These are phyloP conservation scores for Eulemur mongoz DNA, from an alignment of 2,797 vertebrate genomes.

Conservation along the genomic window DNA sequence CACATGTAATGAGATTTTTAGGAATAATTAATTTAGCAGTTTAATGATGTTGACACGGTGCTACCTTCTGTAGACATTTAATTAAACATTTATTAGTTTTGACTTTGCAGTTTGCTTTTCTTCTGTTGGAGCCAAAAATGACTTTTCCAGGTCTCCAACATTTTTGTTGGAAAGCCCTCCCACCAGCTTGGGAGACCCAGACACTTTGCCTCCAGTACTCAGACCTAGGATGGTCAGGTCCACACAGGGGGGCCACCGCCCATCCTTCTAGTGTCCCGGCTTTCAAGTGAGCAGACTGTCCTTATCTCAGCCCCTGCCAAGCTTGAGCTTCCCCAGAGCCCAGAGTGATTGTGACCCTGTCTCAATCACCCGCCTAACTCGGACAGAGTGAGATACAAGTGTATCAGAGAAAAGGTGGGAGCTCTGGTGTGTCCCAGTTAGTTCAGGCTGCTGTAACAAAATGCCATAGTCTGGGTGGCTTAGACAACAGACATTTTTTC, in stretches of 20 bases:
- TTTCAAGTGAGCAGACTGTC: neutral
- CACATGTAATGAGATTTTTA: slow-evolving; percentile 49
- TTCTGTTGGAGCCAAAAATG: slow-evolving; percentile 41
- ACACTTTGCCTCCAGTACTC: neutral
- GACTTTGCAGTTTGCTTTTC: slow-evolving; percentile 62
- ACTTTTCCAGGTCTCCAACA: slow-evolving; percentile 3
- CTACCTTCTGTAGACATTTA: slow-evolving; percentile 68
- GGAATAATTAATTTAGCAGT: slow-evolving; percentile 53
- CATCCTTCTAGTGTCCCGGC: neutral
- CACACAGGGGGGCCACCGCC: accelerated
- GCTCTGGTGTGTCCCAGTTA: neutral
- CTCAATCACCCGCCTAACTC: accelerated
- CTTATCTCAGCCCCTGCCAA: neutral
- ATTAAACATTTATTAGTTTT: slow-evolving; percentile 68
- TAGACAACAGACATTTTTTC: neutral
- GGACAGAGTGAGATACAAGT: neutral
- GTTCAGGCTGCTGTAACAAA: neutral
- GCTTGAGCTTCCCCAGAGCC: neutral
- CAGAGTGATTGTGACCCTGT: neutral
- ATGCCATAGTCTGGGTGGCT: too few species aligned
- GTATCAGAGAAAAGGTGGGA: neutral
- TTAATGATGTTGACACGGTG: slow-evolving; percentile 61
- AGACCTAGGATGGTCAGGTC: neutral
- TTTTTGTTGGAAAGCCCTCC: slow-evolving; percentile 61
- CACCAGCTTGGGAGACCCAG: neutral